phyloP scores from a whole-genome alignment of 2,797 vertebrate species.

The Takifugu rubripes region DNA sequence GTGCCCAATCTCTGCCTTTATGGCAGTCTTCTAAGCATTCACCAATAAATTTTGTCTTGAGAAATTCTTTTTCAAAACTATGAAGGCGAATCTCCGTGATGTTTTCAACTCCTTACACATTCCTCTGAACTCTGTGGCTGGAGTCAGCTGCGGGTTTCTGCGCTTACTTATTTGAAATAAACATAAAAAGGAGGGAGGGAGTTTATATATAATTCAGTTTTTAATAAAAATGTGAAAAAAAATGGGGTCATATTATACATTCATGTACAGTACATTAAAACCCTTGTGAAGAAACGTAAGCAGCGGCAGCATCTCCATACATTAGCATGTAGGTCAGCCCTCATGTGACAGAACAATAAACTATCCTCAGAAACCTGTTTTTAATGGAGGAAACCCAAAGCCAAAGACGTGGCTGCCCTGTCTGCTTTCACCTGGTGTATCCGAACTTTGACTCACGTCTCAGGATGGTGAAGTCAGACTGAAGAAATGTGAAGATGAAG shows the following conservation, averaged over 20 bases:
- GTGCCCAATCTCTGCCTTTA: conserved; percentile 29
- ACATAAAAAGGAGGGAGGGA: conserved; percentile 39
- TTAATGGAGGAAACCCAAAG: conserved; percentile 3
- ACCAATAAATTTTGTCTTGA: conserved; percentile 48
- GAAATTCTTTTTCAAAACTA: conserved; percentile 36
- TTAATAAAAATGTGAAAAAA: conserved; percentile 34
- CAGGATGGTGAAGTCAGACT: conserved; percentile 3
- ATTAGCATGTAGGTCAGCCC: conserved; percentile 49
- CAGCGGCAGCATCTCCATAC: conserved; percentile 18
- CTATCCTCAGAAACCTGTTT: conserved; percentile 29
- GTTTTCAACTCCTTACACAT: conserved; percentile 45
- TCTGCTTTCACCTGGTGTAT: conserved; percentile 62
- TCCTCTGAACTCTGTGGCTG: conserved; percentile 58
- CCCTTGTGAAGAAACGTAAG: conserved; percentile 42
- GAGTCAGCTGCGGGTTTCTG: conserved; percentile 46
- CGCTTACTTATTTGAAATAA: conserved; percentile 46
- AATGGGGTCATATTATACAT: conserved; percentile 9
- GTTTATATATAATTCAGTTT: conserved; percentile 35
- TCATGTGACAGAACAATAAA: conserved; percentile 38
- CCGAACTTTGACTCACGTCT: conserved; percentile 66
- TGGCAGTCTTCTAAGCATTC: conserved; percentile 25
- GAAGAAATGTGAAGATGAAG: conserved; percentile 1
- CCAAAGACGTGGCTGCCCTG: conserved; percentile 43
- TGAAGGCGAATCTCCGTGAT: conserved; percentile 17
- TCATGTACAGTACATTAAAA: conserved; percentile 22